Percentiles rank a stretch among this genome's conserved stretches.
These are phyloP conservation scores for Pseudomyrmex dendroicus DNA, from an alignment of 1,140 invertebrate species.

Conservation along the genomic window DNA sequence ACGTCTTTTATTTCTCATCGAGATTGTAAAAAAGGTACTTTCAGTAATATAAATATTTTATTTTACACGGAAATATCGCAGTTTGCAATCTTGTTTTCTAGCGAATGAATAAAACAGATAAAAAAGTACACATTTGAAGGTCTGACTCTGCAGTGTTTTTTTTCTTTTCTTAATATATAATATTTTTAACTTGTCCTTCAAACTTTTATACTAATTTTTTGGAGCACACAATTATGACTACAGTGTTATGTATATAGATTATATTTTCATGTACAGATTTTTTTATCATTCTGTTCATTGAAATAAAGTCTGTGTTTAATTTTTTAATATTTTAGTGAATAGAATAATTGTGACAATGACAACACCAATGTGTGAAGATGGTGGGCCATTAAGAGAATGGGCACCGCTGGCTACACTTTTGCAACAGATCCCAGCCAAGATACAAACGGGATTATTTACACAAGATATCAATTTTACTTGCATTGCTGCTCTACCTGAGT, in stretches of 20 bases:
- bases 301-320: neutral
- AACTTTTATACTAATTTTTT: too few relatives aligned
- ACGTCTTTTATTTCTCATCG: neutral
- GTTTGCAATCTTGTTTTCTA: too few relatives aligned
- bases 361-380: constrained; percentile 86
- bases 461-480: constrained; percentile 93
- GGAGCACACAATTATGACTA: too few relatives aligned
- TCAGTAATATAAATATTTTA: too few relatives aligned
- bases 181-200: too few relatives aligned
- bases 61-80: too few relatives aligned
- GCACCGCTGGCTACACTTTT: constrained; percentile 91
- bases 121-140: too few relatives aligned
- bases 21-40: neutral
- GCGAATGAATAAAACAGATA: too few relatives aligned
- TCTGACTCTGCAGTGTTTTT: too few relatives aligned
- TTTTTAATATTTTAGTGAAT: constrained; percentile 34
- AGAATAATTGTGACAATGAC: constrained; percentile 75
- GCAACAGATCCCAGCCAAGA: constrained; percentile 91
- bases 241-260: neutral
- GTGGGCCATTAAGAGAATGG: constrained; percentile 91
- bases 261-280: neutral
- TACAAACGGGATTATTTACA: constrained; percentile 92
- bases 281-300: neutral
- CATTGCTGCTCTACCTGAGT: constrained; percentile 92
- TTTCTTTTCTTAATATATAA: too few relatives aligned